Evolutionary conservation across 2,797 vertebrate genomes (phyloP).

Genomic region (Notolabrus celidotus): DNA sequence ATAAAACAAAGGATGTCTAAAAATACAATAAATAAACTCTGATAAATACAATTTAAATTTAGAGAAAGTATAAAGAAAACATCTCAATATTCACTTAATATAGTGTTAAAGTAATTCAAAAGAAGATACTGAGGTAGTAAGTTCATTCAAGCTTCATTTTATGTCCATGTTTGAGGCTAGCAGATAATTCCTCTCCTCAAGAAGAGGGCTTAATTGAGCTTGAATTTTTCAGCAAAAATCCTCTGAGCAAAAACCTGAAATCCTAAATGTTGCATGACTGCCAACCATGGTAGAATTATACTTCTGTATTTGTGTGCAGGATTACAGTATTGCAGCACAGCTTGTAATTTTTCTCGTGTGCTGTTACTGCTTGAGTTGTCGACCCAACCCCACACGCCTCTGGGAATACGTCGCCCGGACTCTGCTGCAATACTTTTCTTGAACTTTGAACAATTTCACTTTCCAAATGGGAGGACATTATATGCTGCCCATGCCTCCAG

Average conservation of each 20-base stretch:
- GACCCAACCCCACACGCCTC: conserved; percentile 25
- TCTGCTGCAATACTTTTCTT: conserved; percentile 45
- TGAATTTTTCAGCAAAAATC: conserved; percentile 11
- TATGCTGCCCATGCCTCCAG: conserved; percentile 52
- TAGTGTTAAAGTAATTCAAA: not conserved
- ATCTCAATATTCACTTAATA: not conserved
- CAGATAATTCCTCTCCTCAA: conserved; percentile 22
- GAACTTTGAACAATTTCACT: conserved; percentile 59
- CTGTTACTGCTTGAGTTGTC: conserved; percentile 38
- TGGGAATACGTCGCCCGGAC: conserved; percentile 48
- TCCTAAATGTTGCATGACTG: not conserved
- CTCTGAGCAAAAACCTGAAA: not conserved
- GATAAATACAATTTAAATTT: not conserved
- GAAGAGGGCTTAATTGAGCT: not conserved
- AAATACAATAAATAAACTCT: too few species aligned
- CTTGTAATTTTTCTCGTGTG: conserved; percentile 30
- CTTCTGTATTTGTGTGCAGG: not conserved
- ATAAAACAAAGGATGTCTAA: too few species aligned
- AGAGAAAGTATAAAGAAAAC: not conserved
- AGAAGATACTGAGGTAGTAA: not conserved
- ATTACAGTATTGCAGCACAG: conserved; percentile 25
- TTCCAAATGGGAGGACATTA: conserved; percentile 63
- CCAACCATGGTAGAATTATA: not conserved
- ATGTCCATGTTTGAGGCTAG: conserved; percentile 2
- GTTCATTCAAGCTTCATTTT: not conserved